phyloP scores from a whole-genome alignment of 2,113 vertebrate genomes.

The Rhea americana region DNA sequence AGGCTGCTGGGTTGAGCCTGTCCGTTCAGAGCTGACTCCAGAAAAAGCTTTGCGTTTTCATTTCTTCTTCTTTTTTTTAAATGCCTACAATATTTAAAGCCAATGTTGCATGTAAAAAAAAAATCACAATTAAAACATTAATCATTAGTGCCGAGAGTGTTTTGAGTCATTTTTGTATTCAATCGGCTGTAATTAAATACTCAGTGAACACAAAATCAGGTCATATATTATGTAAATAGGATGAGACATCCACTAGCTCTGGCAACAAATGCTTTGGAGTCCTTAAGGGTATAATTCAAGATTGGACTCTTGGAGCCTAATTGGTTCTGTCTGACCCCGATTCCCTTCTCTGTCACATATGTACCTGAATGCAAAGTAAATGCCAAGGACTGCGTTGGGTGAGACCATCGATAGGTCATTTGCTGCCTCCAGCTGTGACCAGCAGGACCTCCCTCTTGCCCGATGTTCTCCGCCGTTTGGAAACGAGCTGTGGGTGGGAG shows the following conservation, averaged over 20 bases:
- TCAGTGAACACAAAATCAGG: slow-evolving; percentile 69
- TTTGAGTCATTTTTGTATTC: slow-evolving; percentile 67
- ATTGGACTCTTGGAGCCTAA: neutral
- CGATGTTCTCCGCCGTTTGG: fast-evolving
- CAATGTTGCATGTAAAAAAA: neutral
- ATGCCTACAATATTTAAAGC: neutral
- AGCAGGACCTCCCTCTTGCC: neutral
- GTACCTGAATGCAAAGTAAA: neutral
- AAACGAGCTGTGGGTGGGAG: neutral
- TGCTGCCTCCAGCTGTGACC: neutral
- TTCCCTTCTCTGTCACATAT: neutral
- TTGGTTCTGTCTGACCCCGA: slow-evolving; percentile 25
- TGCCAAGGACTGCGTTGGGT: fast-evolving
- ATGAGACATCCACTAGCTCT: slow-evolving; percentile 66
- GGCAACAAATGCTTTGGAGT: slow-evolving; percentile 20
- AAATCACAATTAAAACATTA: slow-evolving; percentile 38
- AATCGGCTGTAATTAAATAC: slow-evolving; percentile 68
- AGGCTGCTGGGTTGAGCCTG: neutral
- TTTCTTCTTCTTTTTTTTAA: too few species aligned
- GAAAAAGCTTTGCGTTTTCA: neutral
- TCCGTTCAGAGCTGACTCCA: neutral
- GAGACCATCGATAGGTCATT: fast-evolving
- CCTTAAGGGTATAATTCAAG: slow-evolving; percentile 13
- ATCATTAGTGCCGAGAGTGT: slow-evolving; percentile 63
- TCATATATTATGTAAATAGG: slow-evolving; percentile 71